Conservation (phyloP, 2,797 vertebrate genomes). For the Chaetophractus vellerosus region DNA sequence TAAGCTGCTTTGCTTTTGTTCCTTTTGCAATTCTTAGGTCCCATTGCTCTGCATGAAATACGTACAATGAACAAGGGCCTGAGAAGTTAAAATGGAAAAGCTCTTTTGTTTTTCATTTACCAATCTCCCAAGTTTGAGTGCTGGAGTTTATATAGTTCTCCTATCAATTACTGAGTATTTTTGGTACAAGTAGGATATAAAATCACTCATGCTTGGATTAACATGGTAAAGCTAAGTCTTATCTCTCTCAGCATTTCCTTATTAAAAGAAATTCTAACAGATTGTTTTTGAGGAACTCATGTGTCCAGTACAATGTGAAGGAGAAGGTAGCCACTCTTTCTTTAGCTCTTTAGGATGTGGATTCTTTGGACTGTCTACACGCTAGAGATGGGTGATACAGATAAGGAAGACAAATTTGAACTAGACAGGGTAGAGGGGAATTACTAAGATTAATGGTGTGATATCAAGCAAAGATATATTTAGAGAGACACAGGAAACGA, state of each 20-base stretch:
- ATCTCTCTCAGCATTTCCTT: constrained; percentile 38
- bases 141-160: constrained; percentile 41
- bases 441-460: constrained; percentile 18
- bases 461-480: constrained; percentile 54
- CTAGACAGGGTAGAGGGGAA: background rate
- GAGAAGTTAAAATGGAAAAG: constrained; percentile 52
- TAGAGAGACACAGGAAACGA: constrained; percentile 48
- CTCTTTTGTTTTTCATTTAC: constrained; percentile 50
- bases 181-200: constrained; percentile 42
- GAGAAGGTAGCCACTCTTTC: background rate
- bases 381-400: background rate
- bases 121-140: constrained; percentile 38
- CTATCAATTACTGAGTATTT: constrained; percentile 51
- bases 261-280: constrained; percentile 45
- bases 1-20: constrained; percentile 22
- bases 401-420: background rate
- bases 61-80: background rate
- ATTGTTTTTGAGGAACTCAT: constrained; percentile 11
- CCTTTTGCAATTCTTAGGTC: constrained; percentile 8
- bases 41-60: background rate
- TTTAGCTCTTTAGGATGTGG: background rate
- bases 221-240: constrained; percentile 29
- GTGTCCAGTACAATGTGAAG: constrained; percentile 17
- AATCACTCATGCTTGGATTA: constrained; percentile 51
- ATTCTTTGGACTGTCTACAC: background rate